Evolutionary conservation across 2,888 invertebrate species (phyloP).

Genomic region (Rapana venosa): DNA sequence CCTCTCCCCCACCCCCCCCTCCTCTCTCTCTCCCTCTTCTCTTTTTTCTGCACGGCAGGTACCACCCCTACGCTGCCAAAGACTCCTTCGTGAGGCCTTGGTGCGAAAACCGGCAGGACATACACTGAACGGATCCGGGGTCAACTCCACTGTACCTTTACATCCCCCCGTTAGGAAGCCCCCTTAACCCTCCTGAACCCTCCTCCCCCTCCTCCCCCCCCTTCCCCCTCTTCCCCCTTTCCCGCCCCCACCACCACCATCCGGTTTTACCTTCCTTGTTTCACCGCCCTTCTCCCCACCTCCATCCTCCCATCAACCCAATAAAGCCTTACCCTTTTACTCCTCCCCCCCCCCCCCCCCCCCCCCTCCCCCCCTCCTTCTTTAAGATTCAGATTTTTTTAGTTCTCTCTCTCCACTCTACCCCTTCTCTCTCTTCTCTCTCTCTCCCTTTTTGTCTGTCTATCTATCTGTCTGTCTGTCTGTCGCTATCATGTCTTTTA

Average conservation of each 20-base stretch:
- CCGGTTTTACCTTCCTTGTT: background rate
- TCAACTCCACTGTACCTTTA: slow-evolving; percentile 71
- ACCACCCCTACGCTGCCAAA: slow-evolving; percentile 62
- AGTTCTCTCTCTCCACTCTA: too few relatives aligned
- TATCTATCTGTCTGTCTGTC: too few relatives aligned
- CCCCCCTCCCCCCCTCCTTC: too few relatives aligned
- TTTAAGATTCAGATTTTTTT: too few relatives aligned
- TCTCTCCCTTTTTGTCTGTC: too few relatives aligned
- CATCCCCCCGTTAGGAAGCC: slow-evolving; percentile 43
- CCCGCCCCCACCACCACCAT: background rate
- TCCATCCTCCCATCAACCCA: too few relatives aligned
- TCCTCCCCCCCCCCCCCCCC: too few relatives aligned
- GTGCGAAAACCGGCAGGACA: slow-evolving; percentile 54
- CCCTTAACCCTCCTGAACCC: background rate
- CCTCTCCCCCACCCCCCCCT: too few relatives aligned
- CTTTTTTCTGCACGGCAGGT: slow-evolving; percentile 55
- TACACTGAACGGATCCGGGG: slow-evolving; percentile 72
- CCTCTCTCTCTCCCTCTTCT: background rate
- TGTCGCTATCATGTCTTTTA: too few relatives aligned
- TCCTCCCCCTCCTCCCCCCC: background rate
- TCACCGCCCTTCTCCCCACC: too few relatives aligned
- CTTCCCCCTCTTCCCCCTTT: background rate
- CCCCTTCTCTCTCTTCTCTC: too few relatives aligned
- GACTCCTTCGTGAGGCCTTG: slow-evolving; percentile 69
- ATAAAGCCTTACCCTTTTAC: too few relatives aligned